These are phyloP conservation scores for Alaudala cheleensis DNA, from an alignment of 2,113 vertebrate species.

Conservation along the genomic window DNA sequence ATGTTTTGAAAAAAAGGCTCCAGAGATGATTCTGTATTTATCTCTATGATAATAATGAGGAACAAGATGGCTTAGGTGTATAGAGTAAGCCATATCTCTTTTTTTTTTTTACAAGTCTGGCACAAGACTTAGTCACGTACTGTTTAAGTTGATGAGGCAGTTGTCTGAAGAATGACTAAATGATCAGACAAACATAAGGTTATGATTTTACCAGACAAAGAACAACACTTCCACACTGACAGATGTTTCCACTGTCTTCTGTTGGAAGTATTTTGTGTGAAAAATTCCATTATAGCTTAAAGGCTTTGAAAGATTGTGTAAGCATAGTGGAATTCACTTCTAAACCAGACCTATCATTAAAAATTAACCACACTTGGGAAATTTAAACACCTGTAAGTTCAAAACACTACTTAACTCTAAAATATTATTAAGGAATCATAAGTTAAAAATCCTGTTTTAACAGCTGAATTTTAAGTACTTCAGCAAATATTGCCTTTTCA, in stretches of 20 bases:
- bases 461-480: slow-evolving; percentile 69
- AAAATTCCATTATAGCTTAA: slow-evolving; percentile 41
- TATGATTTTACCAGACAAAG: slow-evolving; percentile 11
- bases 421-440: slow-evolving; percentile 55
- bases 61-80: background rate
- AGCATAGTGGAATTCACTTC: slow-evolving; percentile 52
- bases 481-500: slow-evolving; percentile 62
- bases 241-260: slow-evolving; percentile 8
- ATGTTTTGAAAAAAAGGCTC: background rate
- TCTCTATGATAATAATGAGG: background rate
- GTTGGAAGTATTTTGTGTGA: background rate
- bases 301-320: slow-evolving; percentile 49
- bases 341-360: slow-evolving; percentile 56
- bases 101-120: background rate
- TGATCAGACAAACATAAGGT: background rate
- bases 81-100: background rate
- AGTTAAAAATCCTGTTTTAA: slow-evolving; percentile 68
- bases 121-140: background rate
- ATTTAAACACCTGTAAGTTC: slow-evolving; percentile 61
- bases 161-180: background rate
- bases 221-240: background rate
- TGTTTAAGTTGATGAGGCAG: background rate
- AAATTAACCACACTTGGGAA: slow-evolving; percentile 60
- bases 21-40: background rate
- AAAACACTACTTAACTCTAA: slow-evolving; percentile 50